A percentile compares a stretch with the other conserved stretches of the same genome.
These are phyloP conservation scores for Halichoerus grypus DNA, from an alignment of 2,113 vertebrate species.

Conservation along the genomic window DNA sequence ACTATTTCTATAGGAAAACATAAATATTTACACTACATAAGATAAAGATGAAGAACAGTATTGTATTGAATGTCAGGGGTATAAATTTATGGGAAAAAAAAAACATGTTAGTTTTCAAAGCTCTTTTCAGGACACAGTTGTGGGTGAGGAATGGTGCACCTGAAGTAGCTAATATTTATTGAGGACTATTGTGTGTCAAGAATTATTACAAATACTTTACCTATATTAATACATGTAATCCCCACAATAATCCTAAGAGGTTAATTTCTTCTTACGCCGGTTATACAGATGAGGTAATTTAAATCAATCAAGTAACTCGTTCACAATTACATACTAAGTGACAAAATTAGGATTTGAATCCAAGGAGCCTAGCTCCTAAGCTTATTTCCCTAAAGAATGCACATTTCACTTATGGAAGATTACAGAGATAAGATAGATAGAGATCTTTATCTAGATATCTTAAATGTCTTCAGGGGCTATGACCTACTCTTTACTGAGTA, in stretches of 20 bases:
- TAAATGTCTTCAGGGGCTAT: background rate
- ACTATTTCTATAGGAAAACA: background rate
- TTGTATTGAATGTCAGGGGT: background rate
- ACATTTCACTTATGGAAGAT: background rate
- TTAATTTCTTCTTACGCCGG: background rate
- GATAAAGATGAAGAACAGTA: background rate
- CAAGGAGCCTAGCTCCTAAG: background rate
- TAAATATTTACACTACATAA: background rate
- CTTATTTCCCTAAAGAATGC: background rate
- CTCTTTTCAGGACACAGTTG: background rate
- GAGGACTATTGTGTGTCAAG: background rate
- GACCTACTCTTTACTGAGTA: background rate
- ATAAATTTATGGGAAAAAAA: background rate
- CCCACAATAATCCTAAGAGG: background rate
- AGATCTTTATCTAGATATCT: background rate
- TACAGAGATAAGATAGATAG: background rate
- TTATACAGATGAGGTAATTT: background rate
- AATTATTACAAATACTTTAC: background rate
- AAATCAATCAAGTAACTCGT: background rate
- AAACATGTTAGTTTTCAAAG: background rate
- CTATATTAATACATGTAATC: background rate
- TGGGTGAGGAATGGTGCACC: background rate
- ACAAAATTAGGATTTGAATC: background rate
- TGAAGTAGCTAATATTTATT: constrained; percentile 10
- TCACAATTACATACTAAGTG: background rate